A percentile compares a stretch with the other conserved stretches of the same genome.
Evolutionary conservation across 2,888 invertebrate species (phyloP).

Genomic region (Malachius bipustulatus): DNA sequence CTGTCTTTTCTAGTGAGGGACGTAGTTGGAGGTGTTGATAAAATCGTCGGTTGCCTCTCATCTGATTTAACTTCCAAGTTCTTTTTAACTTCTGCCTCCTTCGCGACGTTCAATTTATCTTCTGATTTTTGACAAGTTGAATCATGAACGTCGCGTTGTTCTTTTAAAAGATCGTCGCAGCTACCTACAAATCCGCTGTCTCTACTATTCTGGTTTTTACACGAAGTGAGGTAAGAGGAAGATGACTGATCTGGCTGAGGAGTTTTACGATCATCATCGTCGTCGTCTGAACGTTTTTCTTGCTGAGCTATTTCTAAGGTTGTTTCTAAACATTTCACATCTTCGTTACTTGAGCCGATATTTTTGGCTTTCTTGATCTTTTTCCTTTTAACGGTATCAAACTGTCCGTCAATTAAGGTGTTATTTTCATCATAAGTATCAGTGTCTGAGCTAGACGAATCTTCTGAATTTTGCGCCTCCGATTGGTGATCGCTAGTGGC

Average conservation of each 20-base stretch:
- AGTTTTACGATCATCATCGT: conserved; percentile 55
- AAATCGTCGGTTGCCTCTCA: conserved; percentile 32
- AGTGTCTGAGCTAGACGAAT: conserved; percentile 58
- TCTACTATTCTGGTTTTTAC: conserved; percentile 69
- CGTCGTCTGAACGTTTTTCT: conserved; percentile 46
- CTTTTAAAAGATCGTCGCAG: conserved; percentile 71
- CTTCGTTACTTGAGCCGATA: conserved; percentile 44
- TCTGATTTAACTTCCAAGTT: conserved; percentile 48
- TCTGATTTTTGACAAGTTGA: too few relatives aligned
- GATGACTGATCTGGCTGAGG: conserved; percentile 52
- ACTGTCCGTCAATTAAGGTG: conserved; percentile 59
- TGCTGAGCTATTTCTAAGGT: conserved; percentile 45
- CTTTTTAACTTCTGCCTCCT: conserved; percentile 35
- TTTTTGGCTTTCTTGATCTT: conserved; percentile 60
- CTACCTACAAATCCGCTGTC: conserved; percentile 85
- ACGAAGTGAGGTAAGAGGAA: conserved; percentile 44
- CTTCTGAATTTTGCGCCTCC: conserved; percentile 40
- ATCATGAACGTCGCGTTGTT: conserved; percentile 42
- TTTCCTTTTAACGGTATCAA: conserved; percentile 73
- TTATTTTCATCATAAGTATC: conserved; percentile 57
- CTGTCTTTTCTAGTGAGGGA: conserved; percentile 73
- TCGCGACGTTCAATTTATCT: conserved; percentile 18
- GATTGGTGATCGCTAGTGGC: conserved; percentile 31
- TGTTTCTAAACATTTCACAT: conserved; percentile 52
- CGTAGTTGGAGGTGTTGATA: conserved; percentile 41